phyloP scores from a whole-genome alignment of 2,888 invertebrate species.

The Neoitamus cyanurus region DNA sequence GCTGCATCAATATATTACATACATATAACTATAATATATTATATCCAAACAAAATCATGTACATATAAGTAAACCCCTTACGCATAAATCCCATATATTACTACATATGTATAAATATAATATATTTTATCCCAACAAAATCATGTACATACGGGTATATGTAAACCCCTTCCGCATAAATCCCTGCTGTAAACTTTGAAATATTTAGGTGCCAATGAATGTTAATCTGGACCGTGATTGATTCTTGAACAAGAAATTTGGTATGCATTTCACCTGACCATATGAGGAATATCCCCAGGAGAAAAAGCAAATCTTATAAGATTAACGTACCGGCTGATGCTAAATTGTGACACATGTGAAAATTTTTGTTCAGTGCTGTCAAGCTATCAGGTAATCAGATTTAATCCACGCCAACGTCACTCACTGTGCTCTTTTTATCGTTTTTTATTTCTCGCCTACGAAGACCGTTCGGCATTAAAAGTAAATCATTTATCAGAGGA shows the following conservation, averaged over 20 bases:
- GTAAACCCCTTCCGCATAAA: neutral
- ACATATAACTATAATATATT: too few species aligned
- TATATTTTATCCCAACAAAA: neutral
- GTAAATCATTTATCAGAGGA: neutral
- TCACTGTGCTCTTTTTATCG: neutral
- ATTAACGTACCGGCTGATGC: neutral
- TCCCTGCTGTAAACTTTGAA: too few species aligned
- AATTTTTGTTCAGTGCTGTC: conserved; percentile 25
- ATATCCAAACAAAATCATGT: neutral
- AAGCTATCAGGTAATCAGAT: conserved; percentile 15
- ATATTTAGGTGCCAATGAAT: conserved; percentile 12
- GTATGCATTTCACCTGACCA: conserved; percentile 15
- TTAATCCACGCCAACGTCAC: conserved; percentile 22
- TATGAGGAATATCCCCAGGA: neutral
- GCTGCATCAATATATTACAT: too few species aligned
- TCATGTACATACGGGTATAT: too few species aligned
- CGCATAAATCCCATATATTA: neutral
- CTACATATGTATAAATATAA: too few species aligned
- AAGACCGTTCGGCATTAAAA: neutral
- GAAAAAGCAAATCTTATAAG: conserved; percentile 3
- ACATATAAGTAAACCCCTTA: too few species aligned
- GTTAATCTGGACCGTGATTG: conserved; percentile 19
- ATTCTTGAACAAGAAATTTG: conserved; percentile 9
- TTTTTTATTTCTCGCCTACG: neutral
- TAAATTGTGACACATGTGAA: conserved; percentile 17